A percentile compares a stretch with the other conserved stretches of the same genome.
These are phyloP conservation scores for Dendrolimus punctatus DNA, from an alignment of 1,140 invertebrate species.

Conservation along the genomic window DNA sequence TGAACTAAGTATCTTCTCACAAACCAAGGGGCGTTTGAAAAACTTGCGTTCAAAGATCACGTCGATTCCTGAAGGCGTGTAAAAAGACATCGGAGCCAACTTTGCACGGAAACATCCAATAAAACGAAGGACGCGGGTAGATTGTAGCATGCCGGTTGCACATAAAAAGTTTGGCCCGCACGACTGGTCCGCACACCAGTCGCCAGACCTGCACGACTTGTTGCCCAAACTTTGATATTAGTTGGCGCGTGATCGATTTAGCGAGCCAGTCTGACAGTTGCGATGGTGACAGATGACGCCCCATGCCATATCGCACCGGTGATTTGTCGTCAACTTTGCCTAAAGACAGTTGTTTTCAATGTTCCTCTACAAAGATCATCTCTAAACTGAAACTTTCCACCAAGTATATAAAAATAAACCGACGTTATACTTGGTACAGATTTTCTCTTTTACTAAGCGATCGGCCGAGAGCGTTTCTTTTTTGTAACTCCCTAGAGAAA, in stretches of 20 bases:
- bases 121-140: conserved; percentile 31
- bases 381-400: conserved; percentile 6
- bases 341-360: conserved; percentile 24
- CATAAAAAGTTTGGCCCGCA: conserved; percentile 16
- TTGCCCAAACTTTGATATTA: conserved; percentile 61
- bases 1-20: no score
- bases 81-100: conserved; percentile 34
- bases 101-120: conserved; percentile 54
- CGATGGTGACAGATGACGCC: conserved; percentile 62
- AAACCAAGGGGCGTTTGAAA: conserved; percentile 4
- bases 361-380: conserved; percentile 6
- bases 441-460: not conserved
- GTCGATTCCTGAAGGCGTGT: conserved; percentile 18
- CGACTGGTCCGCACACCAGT: conserved; percentile 7
- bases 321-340: conserved; percentile 54
- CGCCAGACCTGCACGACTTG: conserved; percentile 32
- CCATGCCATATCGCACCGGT: conserved; percentile 48
- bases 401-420: no score
- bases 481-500: not conserved
- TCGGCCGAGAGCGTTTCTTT: not conserved
- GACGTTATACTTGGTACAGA: no score
- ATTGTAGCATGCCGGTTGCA: conserved; percentile 13
- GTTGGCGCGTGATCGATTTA: conserved; percentile 62
- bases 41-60: conserved; percentile 25
- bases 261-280: conserved; percentile 58